Percentiles rank a stretch among this genome's conserved stretches.
These are phyloP conservation scores for Dicyrtoma fusca DNA, from an alignment of 2,888 invertebrate genomes.

Conservation along the genomic window DNA sequence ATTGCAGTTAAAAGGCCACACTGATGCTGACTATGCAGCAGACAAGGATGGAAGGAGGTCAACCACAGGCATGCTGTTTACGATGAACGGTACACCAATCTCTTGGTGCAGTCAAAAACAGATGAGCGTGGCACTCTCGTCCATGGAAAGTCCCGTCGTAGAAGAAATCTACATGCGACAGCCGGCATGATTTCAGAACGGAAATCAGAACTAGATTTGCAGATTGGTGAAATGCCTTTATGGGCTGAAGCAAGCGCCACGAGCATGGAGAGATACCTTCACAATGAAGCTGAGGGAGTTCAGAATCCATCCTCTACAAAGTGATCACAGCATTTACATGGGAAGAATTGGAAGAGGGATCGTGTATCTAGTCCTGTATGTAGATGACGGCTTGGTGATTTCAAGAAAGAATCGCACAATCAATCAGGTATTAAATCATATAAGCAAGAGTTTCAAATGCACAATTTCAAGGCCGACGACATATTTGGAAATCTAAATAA, in stretches of 20 bases:
- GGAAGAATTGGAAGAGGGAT: neutral
- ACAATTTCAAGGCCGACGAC: neutral
- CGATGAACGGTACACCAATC: conserved; percentile 33
- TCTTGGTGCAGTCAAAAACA: conserved; percentile 48
- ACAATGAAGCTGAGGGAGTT: neutral
- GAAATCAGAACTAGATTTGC: too few relatives aligned
- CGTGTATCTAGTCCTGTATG: conserved; percentile 39
- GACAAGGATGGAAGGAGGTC: conserved; percentile 41
- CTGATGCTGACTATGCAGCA: conserved; percentile 50
- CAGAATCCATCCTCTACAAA: conserved; percentile 19
- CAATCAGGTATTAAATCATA: neutral
- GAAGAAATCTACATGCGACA: too few relatives aligned
- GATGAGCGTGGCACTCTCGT: conserved; percentile 37
- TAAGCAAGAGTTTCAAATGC: neutral
- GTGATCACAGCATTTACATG: conserved; percentile 38
- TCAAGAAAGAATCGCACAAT: neutral
- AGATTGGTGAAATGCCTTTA: too few relatives aligned
- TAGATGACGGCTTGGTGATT: conserved; percentile 48
- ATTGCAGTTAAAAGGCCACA: conserved; percentile 32
- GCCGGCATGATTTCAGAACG: too few relatives aligned
- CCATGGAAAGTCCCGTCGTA: too few relatives aligned
- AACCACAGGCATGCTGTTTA: conserved; percentile 41
- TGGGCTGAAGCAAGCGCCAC: too few relatives aligned
- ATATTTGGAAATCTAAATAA: neutral
- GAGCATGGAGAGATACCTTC: conserved; percentile 46